A percentile compares a stretch with the other conserved stretches of the same genome.
Conservation (phyloP, 2,888 invertebrate genomes). For the Xestobium rufovillosum region DNA sequence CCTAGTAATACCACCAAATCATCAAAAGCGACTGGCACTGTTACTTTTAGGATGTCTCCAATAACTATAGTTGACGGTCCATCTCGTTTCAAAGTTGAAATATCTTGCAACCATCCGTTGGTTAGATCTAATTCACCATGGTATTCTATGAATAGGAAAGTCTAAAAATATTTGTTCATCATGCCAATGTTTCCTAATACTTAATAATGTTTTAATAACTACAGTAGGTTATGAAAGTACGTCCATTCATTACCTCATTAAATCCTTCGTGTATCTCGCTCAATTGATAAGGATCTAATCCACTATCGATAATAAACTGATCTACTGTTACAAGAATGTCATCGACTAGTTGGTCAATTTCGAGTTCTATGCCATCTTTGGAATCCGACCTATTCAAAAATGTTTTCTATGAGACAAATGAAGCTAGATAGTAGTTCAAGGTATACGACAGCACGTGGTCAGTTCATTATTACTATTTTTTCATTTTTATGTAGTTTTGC, state of each 20-base stretch:
- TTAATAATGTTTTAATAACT: too few relatives aligned
- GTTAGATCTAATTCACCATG: conserved; percentile 47
- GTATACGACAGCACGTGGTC: too few relatives aligned
- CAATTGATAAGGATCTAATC: conserved; percentile 47
- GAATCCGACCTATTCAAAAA: conserved; percentile 14
- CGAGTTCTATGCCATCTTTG: too few relatives aligned
- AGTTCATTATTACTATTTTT: too few relatives aligned
- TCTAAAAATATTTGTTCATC: too few relatives aligned
- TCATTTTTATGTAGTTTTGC: too few relatives aligned
- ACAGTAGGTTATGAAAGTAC: too few relatives aligned
- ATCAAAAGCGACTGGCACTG: too few relatives aligned
- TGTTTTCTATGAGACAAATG: conserved; percentile 14
- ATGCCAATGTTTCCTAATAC: too few relatives aligned
- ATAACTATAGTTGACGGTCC: conserved; percentile 40
- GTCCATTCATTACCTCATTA: conserved; percentile 41
- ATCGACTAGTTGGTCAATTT: conserved; percentile 47
- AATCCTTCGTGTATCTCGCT: conserved; percentile 47
- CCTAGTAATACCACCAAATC: too few relatives aligned
- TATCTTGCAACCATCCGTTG: conserved; percentile 45
- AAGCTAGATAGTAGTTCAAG: not conserved
- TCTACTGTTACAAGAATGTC: conserved; percentile 42
- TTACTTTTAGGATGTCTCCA: too few relatives aligned
- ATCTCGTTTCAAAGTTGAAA: conserved; percentile 43
- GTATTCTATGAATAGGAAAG: conserved; percentile 45
- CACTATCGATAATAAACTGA: conserved; percentile 41